These are phyloP conservation scores for Mystacides longicornis DNA, from an alignment of 2,888 invertebrate species.

Conservation along the genomic window DNA sequence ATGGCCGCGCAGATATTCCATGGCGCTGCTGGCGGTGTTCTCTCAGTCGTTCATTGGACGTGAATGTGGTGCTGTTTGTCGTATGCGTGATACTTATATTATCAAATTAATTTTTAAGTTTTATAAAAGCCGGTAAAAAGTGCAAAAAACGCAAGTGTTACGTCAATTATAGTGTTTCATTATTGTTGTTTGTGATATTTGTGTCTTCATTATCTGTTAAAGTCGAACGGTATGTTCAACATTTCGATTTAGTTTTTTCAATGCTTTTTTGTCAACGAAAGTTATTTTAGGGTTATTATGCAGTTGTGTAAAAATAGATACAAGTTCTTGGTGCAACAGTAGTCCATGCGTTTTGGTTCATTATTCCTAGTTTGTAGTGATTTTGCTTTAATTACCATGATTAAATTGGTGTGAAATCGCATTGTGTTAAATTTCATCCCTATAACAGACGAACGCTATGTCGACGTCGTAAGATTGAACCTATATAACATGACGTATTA, in stretches of 20 bases:
- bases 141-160: background rate
- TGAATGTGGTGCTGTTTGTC: slow-evolving; percentile 7
- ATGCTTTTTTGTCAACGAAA: slow-evolving; percentile 3
- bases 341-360: background rate
- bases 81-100: slow-evolving; percentile 7
- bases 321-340: background rate
- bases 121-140: slow-evolving; percentile 2
- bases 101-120: background rate
- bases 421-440: background rate
- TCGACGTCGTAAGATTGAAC: no score
- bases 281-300: slow-evolving; percentile 22
- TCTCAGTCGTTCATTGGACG: slow-evolving; percentile 19
- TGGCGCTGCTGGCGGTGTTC: slow-evolving; percentile 12
- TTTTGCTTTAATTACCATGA: background rate
- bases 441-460: no score
- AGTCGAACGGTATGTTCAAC: slow-evolving; percentile 14
- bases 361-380: no score
- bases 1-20: slow-evolving; percentile 13
- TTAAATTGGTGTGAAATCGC: background rate
- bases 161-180: background rate
- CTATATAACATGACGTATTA: no score
- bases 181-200: background rate
- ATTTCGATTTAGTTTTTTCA: background rate
- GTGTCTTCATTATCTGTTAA: background rate
- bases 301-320: slow-evolving; percentile 19